phyloP scores from a whole-genome alignment of 1,140 invertebrate genomes.

The Notospermus geniculatus region DNA sequence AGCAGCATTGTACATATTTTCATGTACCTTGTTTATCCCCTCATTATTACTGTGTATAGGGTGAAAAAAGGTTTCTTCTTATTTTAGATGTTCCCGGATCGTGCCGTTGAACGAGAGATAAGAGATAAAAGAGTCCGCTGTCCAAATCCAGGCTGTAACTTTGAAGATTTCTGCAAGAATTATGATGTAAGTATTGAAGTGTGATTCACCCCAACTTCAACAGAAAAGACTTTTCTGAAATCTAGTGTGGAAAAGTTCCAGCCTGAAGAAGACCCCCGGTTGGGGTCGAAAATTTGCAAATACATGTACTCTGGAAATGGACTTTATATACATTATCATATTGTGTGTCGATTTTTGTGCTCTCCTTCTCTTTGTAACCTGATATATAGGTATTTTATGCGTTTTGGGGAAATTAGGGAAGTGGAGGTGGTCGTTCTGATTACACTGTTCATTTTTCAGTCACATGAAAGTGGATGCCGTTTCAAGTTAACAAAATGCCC shows the following conservation, averaged over 20 bases:
- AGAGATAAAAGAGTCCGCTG: constrained; percentile 23
- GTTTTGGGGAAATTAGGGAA: not conserved
- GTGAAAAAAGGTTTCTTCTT: not conserved
- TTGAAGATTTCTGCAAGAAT: constrained; percentile 36
- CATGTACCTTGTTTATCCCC: not conserved
- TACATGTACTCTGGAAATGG: no score
- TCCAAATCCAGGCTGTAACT: constrained; percentile 29
- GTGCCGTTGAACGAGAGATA: constrained; percentile 39
- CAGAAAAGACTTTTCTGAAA: no score
- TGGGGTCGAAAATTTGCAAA: no score
- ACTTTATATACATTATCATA: no score
- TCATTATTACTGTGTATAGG: not conserved
- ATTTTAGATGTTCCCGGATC: constrained; percentile 31
- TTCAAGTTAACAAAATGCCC: not conserved
- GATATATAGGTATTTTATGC: no score
- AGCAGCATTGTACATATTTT: not conserved
- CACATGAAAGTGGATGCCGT: not conserved
- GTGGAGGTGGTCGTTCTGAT: not conserved
- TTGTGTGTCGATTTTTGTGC: no score
- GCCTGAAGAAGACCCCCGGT: no score
- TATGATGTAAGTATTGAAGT: constrained; percentile 37
- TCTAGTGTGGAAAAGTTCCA: no score
- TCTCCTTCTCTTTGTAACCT: no score
- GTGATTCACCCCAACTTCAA: no score
- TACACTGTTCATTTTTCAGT: not conserved